phyloP scores from a whole-genome alignment of 2,797 vertebrate species.

The Dendrocincla fuliginosa region DNA sequence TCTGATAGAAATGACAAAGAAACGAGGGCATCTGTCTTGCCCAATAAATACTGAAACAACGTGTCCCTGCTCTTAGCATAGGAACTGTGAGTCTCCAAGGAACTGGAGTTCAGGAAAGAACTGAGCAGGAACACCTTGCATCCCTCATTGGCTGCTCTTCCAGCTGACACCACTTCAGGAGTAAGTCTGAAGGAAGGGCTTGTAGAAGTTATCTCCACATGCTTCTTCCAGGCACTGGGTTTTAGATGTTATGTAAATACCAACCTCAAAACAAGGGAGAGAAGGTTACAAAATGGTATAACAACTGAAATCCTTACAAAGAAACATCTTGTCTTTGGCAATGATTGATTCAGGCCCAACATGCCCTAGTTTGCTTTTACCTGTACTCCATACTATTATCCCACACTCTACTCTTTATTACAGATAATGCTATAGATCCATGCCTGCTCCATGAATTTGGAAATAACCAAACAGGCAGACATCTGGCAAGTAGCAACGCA shows the following conservation, averaged over 20 bases:
- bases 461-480: slow-evolving; percentile 1
- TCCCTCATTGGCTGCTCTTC: neutral
- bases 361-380: neutral
- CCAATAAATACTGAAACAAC: slow-evolving; percentile 23
- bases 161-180: neutral
- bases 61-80: neutral
- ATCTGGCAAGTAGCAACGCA: neutral
- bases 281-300: neutral
- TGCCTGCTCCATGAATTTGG: neutral
- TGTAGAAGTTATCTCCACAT: neutral
- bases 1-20: slow-evolving; percentile 18
- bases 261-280: neutral
- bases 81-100: neutral
- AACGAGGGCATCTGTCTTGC: slow-evolving; percentile 17
- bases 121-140: neutral
- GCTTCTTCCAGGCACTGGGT: neutral
- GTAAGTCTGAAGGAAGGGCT: neutral
- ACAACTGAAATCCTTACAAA: neutral
- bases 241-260: slow-evolving; percentile 10
- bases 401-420: neutral
- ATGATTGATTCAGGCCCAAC: neutral
- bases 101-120: neutral
- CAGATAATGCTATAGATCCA: neutral
- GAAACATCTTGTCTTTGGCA: neutral
- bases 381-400: neutral